phyloP scores from a whole-genome alignment of 2,113 vertebrate genomes.

The Hippocampus comes region DNA sequence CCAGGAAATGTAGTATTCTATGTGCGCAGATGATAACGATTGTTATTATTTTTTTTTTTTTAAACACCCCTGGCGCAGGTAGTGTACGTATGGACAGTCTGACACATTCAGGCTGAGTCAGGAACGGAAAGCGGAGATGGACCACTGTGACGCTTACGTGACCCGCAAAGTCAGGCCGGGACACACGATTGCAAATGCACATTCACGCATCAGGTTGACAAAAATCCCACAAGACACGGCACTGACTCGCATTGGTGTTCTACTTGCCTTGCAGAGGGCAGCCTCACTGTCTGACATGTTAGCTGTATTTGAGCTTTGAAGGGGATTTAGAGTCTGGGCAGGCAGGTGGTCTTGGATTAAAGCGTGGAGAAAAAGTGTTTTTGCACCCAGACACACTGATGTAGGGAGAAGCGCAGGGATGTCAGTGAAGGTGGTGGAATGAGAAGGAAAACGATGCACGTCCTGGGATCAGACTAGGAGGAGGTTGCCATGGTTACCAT shows the following conservation, averaged over 20 bases:
- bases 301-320: conserved; percentile 36
- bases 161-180: conserved; percentile 29
- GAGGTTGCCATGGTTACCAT: conserved; percentile 65
- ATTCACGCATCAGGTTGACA: conserved; percentile 27
- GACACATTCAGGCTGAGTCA: conserved; percentile 44
- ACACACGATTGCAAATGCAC: conserved; percentile 10
- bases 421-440: conserved; percentile 44
- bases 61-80: not conserved
- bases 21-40: too few relatives aligned
- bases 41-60: not conserved
- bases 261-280: conserved; percentile 15
- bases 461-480: conserved; percentile 60
- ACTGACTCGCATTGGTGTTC: conserved; percentile 24
- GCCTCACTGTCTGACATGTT: conserved; percentile 18
- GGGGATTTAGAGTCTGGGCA: conserved; percentile 35
- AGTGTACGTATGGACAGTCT: conserved; percentile 20
- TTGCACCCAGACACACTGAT: conserved; percentile 17
- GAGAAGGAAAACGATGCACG: conserved; percentile 48
- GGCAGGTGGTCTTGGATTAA: conserved; percentile 48
- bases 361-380: conserved; percentile 21
- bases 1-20: not conserved
- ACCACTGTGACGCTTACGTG: conserved; percentile 36
- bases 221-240: conserved; percentile 35
- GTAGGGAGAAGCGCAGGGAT: conserved; percentile 13
- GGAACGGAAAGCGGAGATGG: conserved; percentile 23